These are phyloP conservation scores for Gasteruption jaculator DNA, from an alignment of 2,888 invertebrate genomes.

Conservation along the genomic window DNA sequence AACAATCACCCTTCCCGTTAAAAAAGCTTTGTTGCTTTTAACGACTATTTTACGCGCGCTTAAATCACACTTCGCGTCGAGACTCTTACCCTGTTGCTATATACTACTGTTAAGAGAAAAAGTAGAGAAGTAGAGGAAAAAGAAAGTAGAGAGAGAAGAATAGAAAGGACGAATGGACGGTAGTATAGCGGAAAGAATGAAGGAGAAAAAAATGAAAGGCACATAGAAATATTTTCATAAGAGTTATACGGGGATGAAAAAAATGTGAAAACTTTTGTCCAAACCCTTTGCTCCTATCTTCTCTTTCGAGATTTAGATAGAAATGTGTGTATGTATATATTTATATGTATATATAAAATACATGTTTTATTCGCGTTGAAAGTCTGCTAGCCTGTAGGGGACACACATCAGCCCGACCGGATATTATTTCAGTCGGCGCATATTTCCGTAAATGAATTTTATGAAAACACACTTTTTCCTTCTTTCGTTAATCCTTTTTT, in stretches of 20 bases:
- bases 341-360: no score
- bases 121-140: conserved; percentile 14
- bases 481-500: conserved; percentile 49
- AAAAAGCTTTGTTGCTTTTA: conserved; percentile 50
- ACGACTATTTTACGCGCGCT: conserved; percentile 49
- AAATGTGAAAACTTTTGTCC: conserved; percentile 46
- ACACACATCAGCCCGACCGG: conserved; percentile 44
- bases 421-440: conserved; percentile 51
- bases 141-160: conserved; percentile 14
- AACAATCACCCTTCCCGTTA: conserved; percentile 47
- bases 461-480: conserved; percentile 51
- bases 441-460: conserved; percentile 51
- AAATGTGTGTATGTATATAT: conserved; percentile 7
- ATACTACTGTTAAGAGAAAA: no score
- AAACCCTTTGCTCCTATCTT: conserved; percentile 17
- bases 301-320: conserved; percentile 1
- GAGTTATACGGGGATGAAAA: conserved; percentile 40
- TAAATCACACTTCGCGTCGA: conserved; percentile 45
- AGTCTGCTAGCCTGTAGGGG: conserved; percentile 28
- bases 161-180: conserved; percentile 17
- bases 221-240: conserved; percentile 48
- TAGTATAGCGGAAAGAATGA: conserved; percentile 22
- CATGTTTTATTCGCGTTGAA: conserved; percentile 27
- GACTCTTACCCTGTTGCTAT: conserved; percentile 7
- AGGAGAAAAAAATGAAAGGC: conserved; percentile 26